A percentile compares a stretch with the other conserved stretches of the same genome.
These are phyloP conservation scores for Torymus texanus DNA, from an alignment of 2,888 invertebrate genomes.

Conservation along the genomic window DNA sequence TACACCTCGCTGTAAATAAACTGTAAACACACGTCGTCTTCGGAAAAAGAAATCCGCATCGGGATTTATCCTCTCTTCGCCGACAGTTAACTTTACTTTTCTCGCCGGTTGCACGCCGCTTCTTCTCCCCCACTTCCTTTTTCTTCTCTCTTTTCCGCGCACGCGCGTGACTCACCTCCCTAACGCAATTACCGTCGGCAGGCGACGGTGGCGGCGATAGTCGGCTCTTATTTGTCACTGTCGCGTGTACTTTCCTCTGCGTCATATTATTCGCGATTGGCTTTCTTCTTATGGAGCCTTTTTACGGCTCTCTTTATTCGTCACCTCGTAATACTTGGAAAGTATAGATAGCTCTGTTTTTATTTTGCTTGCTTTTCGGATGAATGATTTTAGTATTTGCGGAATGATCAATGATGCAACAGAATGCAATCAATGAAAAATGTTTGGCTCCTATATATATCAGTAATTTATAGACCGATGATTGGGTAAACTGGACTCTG, in stretches of 20 bases:
- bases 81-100: constrained; percentile 17
- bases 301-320: constrained; percentile 3
- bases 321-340: not conserved
- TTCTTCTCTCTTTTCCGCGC: constrained; percentile 10
- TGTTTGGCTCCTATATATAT: too few species aligned
- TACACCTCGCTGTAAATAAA: constrained; percentile 28
- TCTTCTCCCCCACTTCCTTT: constrained; percentile 26
- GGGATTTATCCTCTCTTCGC: not conserved
- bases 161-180: constrained; percentile 51
- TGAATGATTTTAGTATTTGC: too few species aligned
- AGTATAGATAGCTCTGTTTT: constrained; percentile 12
- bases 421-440: too few species aligned
- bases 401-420: too few species aligned
- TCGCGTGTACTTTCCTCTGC: constrained; percentile 46
- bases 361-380: too few species aligned
- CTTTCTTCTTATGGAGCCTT: constrained; percentile 15
- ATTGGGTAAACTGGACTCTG: too few species aligned
- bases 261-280: constrained; percentile 48
- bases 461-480: too few species aligned
- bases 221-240: constrained; percentile 51
- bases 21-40: too few species aligned
- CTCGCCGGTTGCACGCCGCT: not conserved
- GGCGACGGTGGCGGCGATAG: constrained; percentile 18
- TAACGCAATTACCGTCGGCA: constrained; percentile 49
- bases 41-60: constrained; percentile 4